A percentile compares a stretch with the other conserved stretches of the same genome.
These are phyloP conservation scores for Eleginops maclovinus DNA, from an alignment of 2,113 vertebrate species.

Conservation along the genomic window DNA sequence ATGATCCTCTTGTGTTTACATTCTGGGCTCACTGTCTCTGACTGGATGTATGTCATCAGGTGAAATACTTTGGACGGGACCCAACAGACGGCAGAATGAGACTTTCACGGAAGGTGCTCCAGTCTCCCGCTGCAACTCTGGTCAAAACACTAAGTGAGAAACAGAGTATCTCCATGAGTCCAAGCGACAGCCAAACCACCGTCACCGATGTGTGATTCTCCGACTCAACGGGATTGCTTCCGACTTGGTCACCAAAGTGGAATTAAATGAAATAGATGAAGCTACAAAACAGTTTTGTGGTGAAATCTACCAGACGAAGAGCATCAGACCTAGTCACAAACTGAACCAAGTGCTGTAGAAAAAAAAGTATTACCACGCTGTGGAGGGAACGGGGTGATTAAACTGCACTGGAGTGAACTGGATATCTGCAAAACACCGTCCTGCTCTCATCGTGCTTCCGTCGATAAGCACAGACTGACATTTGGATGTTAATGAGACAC, in stretches of 20 bases:
- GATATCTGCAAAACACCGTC: background rate
- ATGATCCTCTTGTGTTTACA: background rate
- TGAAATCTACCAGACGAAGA: constrained; percentile 4
- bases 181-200: constrained; percentile 19
- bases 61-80: constrained; percentile 98
- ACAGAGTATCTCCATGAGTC: constrained; percentile 89
- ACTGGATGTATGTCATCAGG: constrained; percentile 81
- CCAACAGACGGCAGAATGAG: constrained; percentile 97
- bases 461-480: background rate
- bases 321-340: constrained; percentile 14
- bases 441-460: background rate
- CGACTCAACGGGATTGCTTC: background rate
- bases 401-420: background rate
- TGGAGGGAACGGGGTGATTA: background rate
- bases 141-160: constrained; percentile 91
- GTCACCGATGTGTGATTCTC: constrained; percentile 58
- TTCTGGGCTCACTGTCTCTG: constrained; percentile 7
- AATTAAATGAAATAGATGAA: constrained; percentile 6
- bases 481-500: background rate
- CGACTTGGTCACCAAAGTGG: background rate
- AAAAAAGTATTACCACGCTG: background rate
- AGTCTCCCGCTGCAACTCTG: constrained; percentile 85
- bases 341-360: background rate
- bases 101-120: constrained; percentile 95
- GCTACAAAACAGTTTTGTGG: background rate